Evolutionary conservation across 2,113 vertebrate genomes (phyloP).

Genomic region (Chlamydotis undulata): DNA sequence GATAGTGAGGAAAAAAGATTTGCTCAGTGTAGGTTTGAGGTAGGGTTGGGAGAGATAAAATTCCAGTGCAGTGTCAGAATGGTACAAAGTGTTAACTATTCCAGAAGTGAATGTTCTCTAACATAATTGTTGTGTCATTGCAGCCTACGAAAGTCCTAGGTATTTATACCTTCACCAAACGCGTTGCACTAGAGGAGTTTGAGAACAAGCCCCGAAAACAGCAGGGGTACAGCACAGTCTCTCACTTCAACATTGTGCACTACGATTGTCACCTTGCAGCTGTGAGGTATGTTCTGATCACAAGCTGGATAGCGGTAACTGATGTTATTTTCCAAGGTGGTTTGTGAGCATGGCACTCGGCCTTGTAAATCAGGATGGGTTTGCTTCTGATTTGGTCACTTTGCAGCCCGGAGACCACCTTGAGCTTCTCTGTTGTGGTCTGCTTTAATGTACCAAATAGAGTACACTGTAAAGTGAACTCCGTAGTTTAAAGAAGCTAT

Average conservation of each 20-base stretch:
- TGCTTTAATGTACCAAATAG: not conserved
- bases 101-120: not conserved
- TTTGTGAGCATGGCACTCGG: not conserved
- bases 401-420: not conserved
- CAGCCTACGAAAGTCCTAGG: constrained; percentile 96
- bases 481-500: not conserved
- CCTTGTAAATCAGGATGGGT: not conserved
- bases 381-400: not conserved
- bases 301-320: not conserved
- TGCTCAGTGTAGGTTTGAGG: not conserved
- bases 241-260: constrained; percentile 99
- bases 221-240: constrained; percentile 98
- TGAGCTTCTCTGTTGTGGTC: not conserved
- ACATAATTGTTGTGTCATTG: not conserved
- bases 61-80: not conserved
- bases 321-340: accelerated
- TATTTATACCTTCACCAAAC: constrained; percentile 98
- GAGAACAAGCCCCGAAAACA: constrained; percentile 98
- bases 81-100: not conserved
- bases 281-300: constrained; percentile 80
- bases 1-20: not conserved
- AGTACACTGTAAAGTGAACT: not conserved
- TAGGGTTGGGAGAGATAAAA: not conserved
- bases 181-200: constrained; percentile 92
- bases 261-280: constrained; percentile 97